Conservation (phyloP, 2,888 invertebrate genomes). For the Pherbina coryleti region DNA sequence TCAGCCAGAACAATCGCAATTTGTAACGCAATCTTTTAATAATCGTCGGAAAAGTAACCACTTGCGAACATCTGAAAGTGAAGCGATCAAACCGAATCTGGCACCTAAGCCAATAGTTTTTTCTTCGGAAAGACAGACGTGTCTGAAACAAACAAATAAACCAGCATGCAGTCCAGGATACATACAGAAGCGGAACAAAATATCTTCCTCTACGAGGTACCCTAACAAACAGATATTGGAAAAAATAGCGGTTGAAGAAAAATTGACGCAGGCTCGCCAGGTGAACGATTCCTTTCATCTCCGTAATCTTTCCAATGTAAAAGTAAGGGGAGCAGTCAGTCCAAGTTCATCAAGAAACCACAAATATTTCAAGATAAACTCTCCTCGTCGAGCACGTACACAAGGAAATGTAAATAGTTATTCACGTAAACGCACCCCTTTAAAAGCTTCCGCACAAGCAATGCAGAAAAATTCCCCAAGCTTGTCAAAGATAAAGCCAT, state of each 20-base stretch:
- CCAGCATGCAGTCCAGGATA: constrained; percentile 48
- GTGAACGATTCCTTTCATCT: neutral
- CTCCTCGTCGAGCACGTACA: constrained; percentile 44
- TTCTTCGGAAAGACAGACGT: constrained; percentile 35
- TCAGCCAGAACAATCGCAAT: neutral
- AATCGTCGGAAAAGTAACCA: neutral
- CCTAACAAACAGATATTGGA: constrained; percentile 45
- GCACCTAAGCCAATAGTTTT: neutral
- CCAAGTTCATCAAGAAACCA: constrained; percentile 44
- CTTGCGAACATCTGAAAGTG: too few species aligned
- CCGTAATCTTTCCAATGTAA: constrained; percentile 36
- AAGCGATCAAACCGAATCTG: too few species aligned
- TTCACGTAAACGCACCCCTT: neutral
- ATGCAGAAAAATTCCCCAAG: constrained; percentile 16
- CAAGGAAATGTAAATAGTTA: neutral
- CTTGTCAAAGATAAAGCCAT: neutral
- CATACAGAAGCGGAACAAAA: constrained; percentile 47
- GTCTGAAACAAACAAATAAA: neutral
- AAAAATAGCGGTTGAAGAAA: constrained; percentile 44
- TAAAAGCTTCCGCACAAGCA: neutral
- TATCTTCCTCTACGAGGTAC: constrained; percentile 40
- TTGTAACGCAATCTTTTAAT: too few species aligned
- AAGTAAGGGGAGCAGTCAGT: constrained; percentile 33
- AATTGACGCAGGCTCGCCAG: constrained; percentile 33
- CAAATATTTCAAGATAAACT: constrained; percentile 43